Base-by-base conservation (phyloP, 2,113 vertebrate genomes). In the Acanthochromis polyacanthus region DNA sequence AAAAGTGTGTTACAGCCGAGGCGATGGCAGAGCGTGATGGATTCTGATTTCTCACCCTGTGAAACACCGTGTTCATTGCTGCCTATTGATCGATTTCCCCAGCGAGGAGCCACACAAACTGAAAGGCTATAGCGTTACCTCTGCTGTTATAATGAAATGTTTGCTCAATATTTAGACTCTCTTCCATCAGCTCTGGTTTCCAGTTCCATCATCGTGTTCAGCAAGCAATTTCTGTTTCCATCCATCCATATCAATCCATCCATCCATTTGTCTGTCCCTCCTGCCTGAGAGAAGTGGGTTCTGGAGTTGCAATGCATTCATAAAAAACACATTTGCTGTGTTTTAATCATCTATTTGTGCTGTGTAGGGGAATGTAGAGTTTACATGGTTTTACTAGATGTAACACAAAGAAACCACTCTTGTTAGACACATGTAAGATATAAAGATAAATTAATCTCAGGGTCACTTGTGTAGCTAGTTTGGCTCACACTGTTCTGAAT, bases 11-110 rank as follows among this genome's bases (percentile, higher is more conserved):
- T 71, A 55, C 15, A 40, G 50, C 16, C 15, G 48, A 66, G 50
- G 36, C 20, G 12, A 60, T 60, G 48, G 28, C 55, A 65, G 58
- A 75, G 62, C 4, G 48, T 55, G 25, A 77, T 25, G n/a, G 55
- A 76, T 77, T 83, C 55, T 64, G 46, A 81, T 78, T 82, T 80
- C 32, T 36, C 69, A 73, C 22, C n/a, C 65, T 19, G 50, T 63
- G 78, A 85, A 46, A 32, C 51, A 23, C 30, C 52, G 15, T 57
- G 58, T 48, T 74, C 25, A 67, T 68, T 43, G 32, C 51, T 55
- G 22, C 53, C 32, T 81, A 84, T 90, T 85, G 80, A 91, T 91
- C 76, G 25, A 52, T 89, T 82, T 57, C 52, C 32, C 63, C 59
- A 50, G 59, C 16, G 51, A 80, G 66, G 40, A 55, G 48, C 52